These are phyloP conservation scores for Xylocopa sonorina DNA, from an alignment of 1,140 invertebrate genomes.

Conservation along the genomic window DNA sequence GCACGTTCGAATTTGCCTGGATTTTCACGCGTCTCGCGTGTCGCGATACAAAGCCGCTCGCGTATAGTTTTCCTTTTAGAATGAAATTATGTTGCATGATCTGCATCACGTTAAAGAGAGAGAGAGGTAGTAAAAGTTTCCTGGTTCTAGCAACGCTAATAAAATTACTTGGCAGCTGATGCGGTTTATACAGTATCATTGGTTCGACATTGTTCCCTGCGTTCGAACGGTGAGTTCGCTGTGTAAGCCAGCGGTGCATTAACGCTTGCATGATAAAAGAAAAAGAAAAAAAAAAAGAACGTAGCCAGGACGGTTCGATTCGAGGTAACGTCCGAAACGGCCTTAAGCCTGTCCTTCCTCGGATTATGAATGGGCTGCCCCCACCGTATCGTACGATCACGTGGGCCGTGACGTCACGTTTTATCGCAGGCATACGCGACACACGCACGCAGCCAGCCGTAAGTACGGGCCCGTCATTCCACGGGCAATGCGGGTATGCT, in stretches of 20 bases:
- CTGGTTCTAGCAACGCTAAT: not conserved
- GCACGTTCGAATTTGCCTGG: too few species aligned
- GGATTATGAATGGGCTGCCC: constrained; percentile 77
- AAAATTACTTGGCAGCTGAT: not conserved
- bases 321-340: constrained; percentile 72
- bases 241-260: not conserved
- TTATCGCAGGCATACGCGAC: constrained; percentile 59
- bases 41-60: too few species aligned
- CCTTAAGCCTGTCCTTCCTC: constrained; percentile 80
- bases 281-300: not conserved
- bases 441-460: constrained; percentile 54
- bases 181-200: constrained; percentile 10
- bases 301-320: constrained; percentile 50
- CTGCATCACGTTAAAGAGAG: not conserved
- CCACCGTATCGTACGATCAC: constrained; percentile 67
- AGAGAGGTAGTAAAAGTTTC: not conserved
- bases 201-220: not conserved
- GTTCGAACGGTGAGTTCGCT: not conserved
- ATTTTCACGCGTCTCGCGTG: too few species aligned
- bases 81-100: not conserved
- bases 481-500: constrained; percentile 36
- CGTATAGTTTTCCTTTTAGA: too few species aligned
- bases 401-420: constrained; percentile 70
- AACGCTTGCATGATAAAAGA: not conserved
- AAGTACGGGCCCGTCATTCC: constrained; percentile 43